Evolutionary conservation across 2,888 invertebrate genomes (phyloP), one percentile per base, ranked within the genome.

Genomic region (Charanyca ferruginea): DNA sequence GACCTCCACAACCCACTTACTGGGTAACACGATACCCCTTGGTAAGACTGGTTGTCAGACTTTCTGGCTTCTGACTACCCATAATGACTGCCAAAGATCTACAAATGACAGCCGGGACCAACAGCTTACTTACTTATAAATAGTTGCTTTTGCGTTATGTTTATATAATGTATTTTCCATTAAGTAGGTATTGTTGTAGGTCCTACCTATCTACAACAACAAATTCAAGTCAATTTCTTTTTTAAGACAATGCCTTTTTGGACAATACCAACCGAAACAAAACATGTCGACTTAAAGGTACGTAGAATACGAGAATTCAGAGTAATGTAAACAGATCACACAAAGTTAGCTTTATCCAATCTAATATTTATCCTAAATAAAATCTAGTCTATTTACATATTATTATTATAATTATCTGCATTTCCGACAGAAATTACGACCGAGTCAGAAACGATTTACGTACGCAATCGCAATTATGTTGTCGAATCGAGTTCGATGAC

Each of bases 401-500:
- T 9, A 32, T 32, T 32, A 32, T 71, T 9, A 57, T 48, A 52
- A 71, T 76, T 74, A 61, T 23, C 1, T 53, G 32, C 18, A 44
- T 62, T 72, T 54, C 61, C 49, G 54, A 59, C 51, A 58, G 23
- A 54, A 61, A 66, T 48, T 58, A 52, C 63, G 28, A 25, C 11
- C 18, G 11, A 48, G 35, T 66, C 18, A 20, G 18, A 47, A 35
- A 42, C 35, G 44, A 63, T 60, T 59, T 57, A 44, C 18, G 48
- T 55, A 48, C 62, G 52, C 52, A 68, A 68, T 66, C 47, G 66
- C 55, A 81, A 84, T 80, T 72, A 81, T 75, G 59, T 38, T 78
- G 78, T 85, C 80, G 72, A 80, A 78, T 80, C 70, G 79, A 87
- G 88, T 88, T 87, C 88, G 88, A 88, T 87, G 87, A 87, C 88